These are phyloP conservation scores for Athripsodes cinereus DNA, from an alignment of 2,888 invertebrate genomes.

Conservation along the genomic window DNA sequence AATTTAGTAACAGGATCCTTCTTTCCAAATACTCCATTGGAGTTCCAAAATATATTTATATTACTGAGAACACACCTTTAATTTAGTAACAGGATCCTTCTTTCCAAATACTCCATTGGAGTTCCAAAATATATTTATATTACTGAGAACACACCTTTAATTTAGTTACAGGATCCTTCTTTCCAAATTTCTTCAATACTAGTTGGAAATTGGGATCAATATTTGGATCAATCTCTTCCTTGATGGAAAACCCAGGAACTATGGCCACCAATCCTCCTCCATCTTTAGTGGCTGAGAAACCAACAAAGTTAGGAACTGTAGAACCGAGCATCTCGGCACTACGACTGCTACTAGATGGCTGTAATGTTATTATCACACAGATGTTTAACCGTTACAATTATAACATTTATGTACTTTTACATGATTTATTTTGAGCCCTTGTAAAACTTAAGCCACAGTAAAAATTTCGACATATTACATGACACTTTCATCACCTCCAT, in stretches of 20 bases:
- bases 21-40: too few species aligned
- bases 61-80: too few species aligned
- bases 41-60: too few species aligned
- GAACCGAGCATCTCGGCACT: slow-evolving; percentile 75
- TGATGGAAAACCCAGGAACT: slow-evolving; percentile 46
- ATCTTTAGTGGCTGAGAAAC: slow-evolving; percentile 58
- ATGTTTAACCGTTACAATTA: neutral
- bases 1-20: neutral
- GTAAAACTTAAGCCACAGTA: too few species aligned
- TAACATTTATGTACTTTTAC: neutral
- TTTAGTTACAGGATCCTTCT: slow-evolving; percentile 87
- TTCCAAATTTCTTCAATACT: slow-evolving; percentile 78
- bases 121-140: too few species aligned
- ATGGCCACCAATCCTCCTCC: slow-evolving; percentile 51
- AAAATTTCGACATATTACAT: neutral
- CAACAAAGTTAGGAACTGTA: slow-evolving; percentile 53
- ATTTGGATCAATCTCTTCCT: slow-evolving; percentile 58
- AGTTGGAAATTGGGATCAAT: slow-evolving; percentile 70
- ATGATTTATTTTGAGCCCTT: neutral
- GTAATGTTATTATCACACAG: slow-evolving; percentile 30
- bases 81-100: slow-evolving; percentile 42
- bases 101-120: too few species aligned
- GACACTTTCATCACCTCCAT: neutral
- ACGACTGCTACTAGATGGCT: slow-evolving; percentile 89
- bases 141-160: slow-evolving; percentile 67